Percentiles rank a stretch among this genome's conserved stretches.
Conservation (phyloP, 2,113 vertebrate genomes). For the Anhinga anhinga region DNA sequence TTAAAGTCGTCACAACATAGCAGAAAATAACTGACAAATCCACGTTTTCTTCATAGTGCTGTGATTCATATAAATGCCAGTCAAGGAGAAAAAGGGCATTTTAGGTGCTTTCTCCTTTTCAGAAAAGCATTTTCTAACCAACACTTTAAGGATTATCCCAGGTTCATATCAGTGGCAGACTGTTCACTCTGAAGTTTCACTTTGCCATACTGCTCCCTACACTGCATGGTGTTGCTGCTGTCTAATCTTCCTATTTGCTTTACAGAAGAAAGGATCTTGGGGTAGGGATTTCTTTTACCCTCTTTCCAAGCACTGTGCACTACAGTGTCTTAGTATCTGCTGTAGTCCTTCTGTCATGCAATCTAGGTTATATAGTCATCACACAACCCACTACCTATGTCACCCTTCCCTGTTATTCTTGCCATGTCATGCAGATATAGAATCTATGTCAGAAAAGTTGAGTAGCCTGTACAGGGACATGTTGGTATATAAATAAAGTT, state of each 20-base stretch:
- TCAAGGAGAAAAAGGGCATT: not conserved
- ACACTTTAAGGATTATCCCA: not conserved
- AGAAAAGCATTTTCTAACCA: not conserved
- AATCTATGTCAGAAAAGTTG: not conserved
- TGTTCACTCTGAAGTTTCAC: not conserved
- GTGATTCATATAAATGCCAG: not conserved
- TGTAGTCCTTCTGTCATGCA: accelerated
- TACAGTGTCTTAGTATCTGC: not conserved
- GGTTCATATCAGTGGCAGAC: not conserved
- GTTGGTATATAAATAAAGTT: not conserved
- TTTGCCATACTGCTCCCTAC: not conserved
- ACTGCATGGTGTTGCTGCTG: not conserved
- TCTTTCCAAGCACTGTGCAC: not conserved
- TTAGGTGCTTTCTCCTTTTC: not conserved
- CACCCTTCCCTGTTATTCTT: not conserved
- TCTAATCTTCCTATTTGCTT: not conserved
- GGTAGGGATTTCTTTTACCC: not conserved
- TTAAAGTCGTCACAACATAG: not conserved
- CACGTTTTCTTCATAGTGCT: not conserved
- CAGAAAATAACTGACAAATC: not conserved
- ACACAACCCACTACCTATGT: accelerated
- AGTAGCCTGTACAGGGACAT: not conserved
- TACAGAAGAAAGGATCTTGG: not conserved
- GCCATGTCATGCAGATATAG: not conserved
- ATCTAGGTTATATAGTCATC: accelerated